Percentiles rank a stretch among this genome's conserved stretches.
Evolutionary conservation across 2,113 vertebrate genomes (phyloP).

Genomic region (Poecilia latipinna): DNA sequence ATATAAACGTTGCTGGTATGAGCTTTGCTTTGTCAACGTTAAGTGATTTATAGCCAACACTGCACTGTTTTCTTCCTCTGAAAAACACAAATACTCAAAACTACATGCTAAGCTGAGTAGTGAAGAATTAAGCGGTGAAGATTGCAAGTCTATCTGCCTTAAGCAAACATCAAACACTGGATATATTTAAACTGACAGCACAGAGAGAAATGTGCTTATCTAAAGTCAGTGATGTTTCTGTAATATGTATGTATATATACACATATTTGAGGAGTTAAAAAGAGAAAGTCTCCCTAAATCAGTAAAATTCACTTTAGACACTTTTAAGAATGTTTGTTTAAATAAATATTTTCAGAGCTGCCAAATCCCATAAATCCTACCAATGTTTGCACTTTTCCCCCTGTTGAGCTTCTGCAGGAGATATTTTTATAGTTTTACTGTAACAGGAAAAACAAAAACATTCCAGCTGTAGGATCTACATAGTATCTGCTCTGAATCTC

Average conservation of each 20-base stretch:
- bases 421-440: not conserved
- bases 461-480: too few relatives aligned
- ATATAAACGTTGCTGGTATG: constrained; percentile 1
- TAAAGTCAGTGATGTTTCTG: not conserved
- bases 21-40: not conserved
- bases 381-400: not conserved
- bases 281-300: not conserved
- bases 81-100: not conserved
- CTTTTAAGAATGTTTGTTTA: not conserved
- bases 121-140: not conserved
- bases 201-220: not conserved
- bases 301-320: not conserved
- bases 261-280: not conserved
- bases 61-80: not conserved
- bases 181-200: not conserved
- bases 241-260: too few relatives aligned
- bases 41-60: not conserved
- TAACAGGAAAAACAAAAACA: too few relatives aligned
- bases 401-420: not conserved
- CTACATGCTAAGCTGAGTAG: not conserved
- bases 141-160: not conserved
- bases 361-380: not conserved
- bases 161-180: not conserved
- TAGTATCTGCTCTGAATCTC: too few relatives aligned
- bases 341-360: not conserved